Evolutionary conservation across 2,797 vertebrate genomes (phyloP).

Genomic region (Benthosema pterotum): DNA sequence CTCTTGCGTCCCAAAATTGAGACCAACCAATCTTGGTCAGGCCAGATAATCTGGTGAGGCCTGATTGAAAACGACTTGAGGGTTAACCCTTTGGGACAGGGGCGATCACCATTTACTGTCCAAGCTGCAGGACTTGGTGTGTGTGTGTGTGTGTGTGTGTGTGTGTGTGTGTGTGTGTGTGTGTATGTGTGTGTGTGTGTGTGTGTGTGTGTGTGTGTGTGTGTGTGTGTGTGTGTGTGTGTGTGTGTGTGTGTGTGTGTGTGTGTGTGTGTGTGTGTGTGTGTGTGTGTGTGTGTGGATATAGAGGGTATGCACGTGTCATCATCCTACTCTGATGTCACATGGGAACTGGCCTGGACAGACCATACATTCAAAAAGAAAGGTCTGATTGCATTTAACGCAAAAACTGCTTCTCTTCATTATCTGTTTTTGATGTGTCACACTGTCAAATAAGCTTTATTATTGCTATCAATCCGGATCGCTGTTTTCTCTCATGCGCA

Average conservation of each 20-base stretch:
- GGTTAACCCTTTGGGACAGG: slow-evolving; percentile 69
- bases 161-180: slow-evolving; percentile 18
- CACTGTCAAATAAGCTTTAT: no score
- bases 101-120: slow-evolving; percentile 30
- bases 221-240: slow-evolving; percentile 15
- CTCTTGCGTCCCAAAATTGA: slow-evolving; percentile 76
- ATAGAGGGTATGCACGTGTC: no score
- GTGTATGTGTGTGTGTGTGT: slow-evolving; percentile 17
- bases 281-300: slow-evolving; percentile 8
- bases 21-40: slow-evolving; percentile 77
- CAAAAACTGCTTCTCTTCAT: no score
- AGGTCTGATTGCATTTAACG: neutral
- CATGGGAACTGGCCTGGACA: no score
- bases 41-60: slow-evolving; percentile 74
- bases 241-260: slow-evolving; percentile 17
- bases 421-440: no score
- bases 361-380: no score
- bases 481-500: no score
- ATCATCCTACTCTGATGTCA: no score
- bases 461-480: no score
- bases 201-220: slow-evolving; percentile 8
- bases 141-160: slow-evolving; percentile 20
- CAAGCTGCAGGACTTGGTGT: slow-evolving; percentile 8
- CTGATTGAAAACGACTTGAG: slow-evolving; percentile 81
- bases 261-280: slow-evolving; percentile 11